phyloP scores from a whole-genome alignment of 2,797 vertebrate species.

The Sebastes glaucus region DNA sequence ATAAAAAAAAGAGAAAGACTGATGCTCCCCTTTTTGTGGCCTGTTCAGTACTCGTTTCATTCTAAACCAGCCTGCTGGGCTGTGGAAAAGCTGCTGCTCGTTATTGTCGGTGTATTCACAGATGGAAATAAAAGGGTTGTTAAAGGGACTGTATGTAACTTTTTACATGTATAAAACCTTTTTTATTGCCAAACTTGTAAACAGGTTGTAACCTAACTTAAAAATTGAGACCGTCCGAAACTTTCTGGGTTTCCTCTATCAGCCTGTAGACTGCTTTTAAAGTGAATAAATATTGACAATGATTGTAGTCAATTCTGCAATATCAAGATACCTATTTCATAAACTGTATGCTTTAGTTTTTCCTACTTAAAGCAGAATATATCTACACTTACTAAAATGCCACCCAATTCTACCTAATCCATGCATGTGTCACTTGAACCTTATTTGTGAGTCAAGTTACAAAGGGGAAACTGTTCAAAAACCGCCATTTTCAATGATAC shows the following conservation, averaged over 20 bases:
- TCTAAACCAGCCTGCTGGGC: background rate
- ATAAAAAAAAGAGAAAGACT: background rate
- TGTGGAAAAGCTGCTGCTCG: background rate
- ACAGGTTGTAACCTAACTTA: no score
- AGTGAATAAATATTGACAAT: no score
- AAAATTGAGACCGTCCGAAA: no score
- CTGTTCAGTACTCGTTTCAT: background rate
- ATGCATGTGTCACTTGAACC: background rate
- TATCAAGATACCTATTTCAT: background rate
- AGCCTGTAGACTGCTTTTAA: no score
- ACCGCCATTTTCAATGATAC: background rate
- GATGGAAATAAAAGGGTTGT: background rate
- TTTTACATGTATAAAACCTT: background rate
- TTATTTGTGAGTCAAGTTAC: background rate
- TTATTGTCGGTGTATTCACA: background rate
- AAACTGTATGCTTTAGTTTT: background rate
- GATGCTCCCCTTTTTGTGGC: conserved; percentile 6
- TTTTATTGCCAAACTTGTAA: no score
- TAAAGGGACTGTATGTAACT: no score
- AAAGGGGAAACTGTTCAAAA: background rate
- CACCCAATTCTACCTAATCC: background rate
- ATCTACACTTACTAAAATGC: background rate
- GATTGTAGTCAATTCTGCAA: no score
- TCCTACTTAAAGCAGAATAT: background rate
- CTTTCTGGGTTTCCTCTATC: no score